These are phyloP conservation scores for Numenius arquata DNA, from an alignment of 2,113 vertebrate species.

Conservation along the genomic window DNA sequence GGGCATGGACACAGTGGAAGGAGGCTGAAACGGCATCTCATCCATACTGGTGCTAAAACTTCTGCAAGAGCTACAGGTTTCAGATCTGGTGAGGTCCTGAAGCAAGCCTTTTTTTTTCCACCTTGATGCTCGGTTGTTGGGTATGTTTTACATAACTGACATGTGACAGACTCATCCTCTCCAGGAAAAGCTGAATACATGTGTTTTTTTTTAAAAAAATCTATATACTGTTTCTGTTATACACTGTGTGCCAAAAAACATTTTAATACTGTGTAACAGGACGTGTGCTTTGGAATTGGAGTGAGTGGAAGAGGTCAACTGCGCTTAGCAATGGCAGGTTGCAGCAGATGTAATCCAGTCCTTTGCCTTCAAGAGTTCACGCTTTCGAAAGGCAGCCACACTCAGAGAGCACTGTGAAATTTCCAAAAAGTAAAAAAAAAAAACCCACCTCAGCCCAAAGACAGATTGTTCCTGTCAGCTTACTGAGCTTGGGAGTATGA, in stretches of 20 bases:
- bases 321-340: not conserved
- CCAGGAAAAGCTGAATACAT: not conserved
- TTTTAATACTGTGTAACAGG: not conserved
- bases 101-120: not conserved
- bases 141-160: not conserved
- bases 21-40: not conserved
- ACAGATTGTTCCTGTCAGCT: not conserved
- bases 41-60: rapidly evolving
- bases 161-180: not conserved
- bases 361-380: not conserved
- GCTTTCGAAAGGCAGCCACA: not conserved
- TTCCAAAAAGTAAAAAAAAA: not conserved
- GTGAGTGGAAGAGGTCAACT: not conserved
- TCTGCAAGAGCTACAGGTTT: not conserved
- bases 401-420: not conserved
- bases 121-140: rapidly evolving
- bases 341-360: not conserved
- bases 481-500: not conserved
- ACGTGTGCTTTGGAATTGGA: not conserved
- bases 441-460: not conserved
- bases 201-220: not conserved
- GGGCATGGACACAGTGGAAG: not conserved
- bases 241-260: not conserved
- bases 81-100: not conserved
- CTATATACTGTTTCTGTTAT: not conserved